phyloP scores from a whole-genome alignment of 2,888 invertebrate species.

The Leptinotarsa tumamoca region DNA sequence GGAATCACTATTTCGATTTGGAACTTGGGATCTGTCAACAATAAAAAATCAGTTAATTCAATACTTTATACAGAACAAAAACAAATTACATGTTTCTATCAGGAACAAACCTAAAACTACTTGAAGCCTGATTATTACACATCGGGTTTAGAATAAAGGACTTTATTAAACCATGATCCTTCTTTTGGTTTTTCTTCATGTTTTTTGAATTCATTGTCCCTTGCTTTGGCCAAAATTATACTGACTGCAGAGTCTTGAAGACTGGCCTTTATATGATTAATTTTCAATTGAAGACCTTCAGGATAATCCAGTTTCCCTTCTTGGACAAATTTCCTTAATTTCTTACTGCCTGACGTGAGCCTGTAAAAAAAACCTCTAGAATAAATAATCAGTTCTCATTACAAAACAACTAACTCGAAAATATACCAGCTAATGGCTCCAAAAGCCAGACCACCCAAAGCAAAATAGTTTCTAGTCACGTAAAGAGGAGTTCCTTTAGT shows the following conservation, averaged over 20 bases:
- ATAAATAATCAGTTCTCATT: constrained; percentile 1
- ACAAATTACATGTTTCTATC: constrained; percentile 34
- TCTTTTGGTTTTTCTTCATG: constrained; percentile 53
- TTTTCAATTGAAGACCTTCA: constrained; percentile 44
- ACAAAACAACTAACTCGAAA: constrained; percentile 68
- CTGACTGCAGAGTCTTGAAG: constrained; percentile 42
- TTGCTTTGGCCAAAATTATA: constrained; percentile 48
- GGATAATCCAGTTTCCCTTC: constrained; percentile 57
- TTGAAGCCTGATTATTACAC: constrained; percentile 45
- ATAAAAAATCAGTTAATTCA: not conserved
- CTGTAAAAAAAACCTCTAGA: constrained; percentile 46
- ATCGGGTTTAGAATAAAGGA: constrained; percentile 48
- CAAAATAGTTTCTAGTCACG: constrained; percentile 70
- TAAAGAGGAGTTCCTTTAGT: constrained; percentile 76
- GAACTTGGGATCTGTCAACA: constrained; percentile 29
- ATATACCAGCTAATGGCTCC: constrained; percentile 66
- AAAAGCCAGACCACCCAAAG: constrained; percentile 66
- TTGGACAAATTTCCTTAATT: constrained; percentile 47
- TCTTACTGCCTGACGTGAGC: constrained; percentile 52
- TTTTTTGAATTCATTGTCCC: constrained; percentile 51
- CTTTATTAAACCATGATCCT: constrained; percentile 52
- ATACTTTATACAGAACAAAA: constrained; percentile 23
- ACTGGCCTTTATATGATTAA: constrained; percentile 37
- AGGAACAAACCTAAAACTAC: constrained; percentile 48
- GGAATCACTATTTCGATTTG: constrained; percentile 31